Evolutionary conservation across 1,140 invertebrate species (phyloP), one percentile per base, ranked within the genome.

Genomic region (Uloborus diversus): DNA sequence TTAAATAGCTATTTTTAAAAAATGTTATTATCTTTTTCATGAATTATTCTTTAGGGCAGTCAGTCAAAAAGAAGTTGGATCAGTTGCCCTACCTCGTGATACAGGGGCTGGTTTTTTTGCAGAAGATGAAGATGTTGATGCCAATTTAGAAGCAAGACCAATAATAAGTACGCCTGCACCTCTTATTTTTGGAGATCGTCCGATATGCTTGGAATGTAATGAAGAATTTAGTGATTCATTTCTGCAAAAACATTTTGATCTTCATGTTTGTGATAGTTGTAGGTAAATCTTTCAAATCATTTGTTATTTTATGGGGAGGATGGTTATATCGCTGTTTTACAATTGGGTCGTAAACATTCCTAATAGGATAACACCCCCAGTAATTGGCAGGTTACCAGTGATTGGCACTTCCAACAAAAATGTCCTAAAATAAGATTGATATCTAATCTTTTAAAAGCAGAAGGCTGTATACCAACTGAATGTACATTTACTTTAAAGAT

Each of bases 81-180:
- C 37, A 4, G 14, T 59, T 25, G 56, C 56, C 13, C 53, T 37
- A 13, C 53, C 64, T 28, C 35, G 71, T 17, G 94, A 96, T 85
- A 94, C 93, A 47, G 94, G 93, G 62, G 95, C 94, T 83, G 95
- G 95, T 32, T 97, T 97, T 87, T 88, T 97, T 47, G 87, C 95
- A 37, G 93, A 95, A 85, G 92, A 93, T 85, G 75, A 73, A 47
- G 62, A 69, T 47, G 17, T n/a, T 86, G 89, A 35, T 88, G 89
- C 82, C 37, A 76, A 49, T 37, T 76, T 81, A 17, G 76, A 70
- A 33, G n/a, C 87, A 27, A 33, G n/a, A 14, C 53, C 42, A 32
- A 5, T 78, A 0, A 28, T 71, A 3, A 47, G 11, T 27, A 20
- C 13, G 2, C 90, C 90, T 37, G 88, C 90, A 49, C 90, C 92